phyloP scores from a whole-genome alignment of 2,113 vertebrate species.

The Peromyscus polionotus region DNA sequence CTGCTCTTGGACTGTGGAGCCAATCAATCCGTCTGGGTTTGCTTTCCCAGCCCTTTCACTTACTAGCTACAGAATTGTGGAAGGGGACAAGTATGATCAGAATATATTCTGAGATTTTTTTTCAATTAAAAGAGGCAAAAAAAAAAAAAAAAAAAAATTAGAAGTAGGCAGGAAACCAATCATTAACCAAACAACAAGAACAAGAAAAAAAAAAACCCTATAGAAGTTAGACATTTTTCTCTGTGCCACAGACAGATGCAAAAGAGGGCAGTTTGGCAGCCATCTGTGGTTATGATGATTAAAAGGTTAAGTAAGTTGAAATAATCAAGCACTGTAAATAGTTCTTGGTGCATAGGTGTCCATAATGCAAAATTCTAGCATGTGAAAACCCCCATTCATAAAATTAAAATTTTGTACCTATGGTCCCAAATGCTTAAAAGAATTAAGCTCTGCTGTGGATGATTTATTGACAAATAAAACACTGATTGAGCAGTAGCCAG shows the following conservation, averaged over 20 bases:
- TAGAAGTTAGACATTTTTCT: background rate
- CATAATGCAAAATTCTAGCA: background rate
- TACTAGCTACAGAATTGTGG: background rate
- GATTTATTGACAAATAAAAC: too few relatives aligned
- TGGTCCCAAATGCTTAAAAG: background rate
- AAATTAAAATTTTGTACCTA: slow-evolving; percentile 7
- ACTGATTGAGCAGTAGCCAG: too few relatives aligned
- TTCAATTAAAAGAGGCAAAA: background rate
- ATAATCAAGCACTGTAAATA: background rate
- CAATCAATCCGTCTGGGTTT: background rate
- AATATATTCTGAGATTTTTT: background rate
- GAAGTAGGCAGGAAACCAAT: too few relatives aligned
- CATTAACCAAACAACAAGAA: background rate
- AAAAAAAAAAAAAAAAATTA: too few relatives aligned
- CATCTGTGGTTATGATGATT: background rate
- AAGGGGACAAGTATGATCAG: background rate
- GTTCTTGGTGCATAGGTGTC: background rate
- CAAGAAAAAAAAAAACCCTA: background rate
- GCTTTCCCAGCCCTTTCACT: background rate
- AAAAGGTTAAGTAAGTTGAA: slow-evolving; percentile 28
- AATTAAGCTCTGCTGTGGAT: background rate
- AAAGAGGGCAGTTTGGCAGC: background rate
- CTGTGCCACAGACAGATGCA: background rate
- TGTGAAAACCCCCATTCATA: background rate
- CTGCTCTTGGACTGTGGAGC: background rate